These are phyloP conservation scores for Artibeus jamaicensis DNA, from an alignment of 2,797 vertebrate genomes.

Conservation along the genomic window DNA sequence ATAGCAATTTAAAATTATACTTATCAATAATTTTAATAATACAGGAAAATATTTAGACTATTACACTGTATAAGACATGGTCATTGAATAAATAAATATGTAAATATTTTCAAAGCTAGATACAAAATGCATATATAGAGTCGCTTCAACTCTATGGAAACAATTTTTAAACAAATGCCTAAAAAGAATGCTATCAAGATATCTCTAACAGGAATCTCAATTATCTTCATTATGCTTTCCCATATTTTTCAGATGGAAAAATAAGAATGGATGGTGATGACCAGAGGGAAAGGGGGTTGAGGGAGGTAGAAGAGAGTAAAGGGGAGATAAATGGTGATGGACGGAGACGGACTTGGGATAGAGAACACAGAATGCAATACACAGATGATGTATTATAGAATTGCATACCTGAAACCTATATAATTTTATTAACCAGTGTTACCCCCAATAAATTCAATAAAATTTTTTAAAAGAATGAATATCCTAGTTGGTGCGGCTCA, in stretches of 20 bases:
- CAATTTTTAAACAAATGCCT: slow-evolving; percentile 25
- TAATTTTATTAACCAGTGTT: not conserved
- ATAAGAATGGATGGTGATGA: not conserved
- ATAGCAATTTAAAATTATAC: not conserved
- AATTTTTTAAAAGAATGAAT: not conserved
- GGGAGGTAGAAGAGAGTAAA: not conserved
- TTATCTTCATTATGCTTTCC: not conserved
- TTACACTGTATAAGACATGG: not conserved
- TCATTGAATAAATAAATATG: not conserved
- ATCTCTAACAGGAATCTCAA: not conserved
- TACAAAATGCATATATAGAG: not conserved
- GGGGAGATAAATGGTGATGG: not conserved
- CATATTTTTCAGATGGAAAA: not conserved
- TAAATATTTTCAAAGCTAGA: not conserved
- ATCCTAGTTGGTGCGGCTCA: not conserved
- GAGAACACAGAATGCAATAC: not conserved
- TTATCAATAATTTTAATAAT: not conserved
- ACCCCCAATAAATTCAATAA: not conserved
- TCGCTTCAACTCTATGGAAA: not conserved
- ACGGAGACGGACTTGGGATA: not conserved
- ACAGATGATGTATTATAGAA: not conserved
- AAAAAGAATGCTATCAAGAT: not conserved
- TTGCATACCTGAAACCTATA: not conserved
- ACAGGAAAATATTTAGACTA: not conserved
- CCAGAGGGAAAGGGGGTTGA: not conserved